Evolutionary conservation across 1,140 invertebrate species (phyloP).

Genomic region (Lasioglossum albipes): DNA sequence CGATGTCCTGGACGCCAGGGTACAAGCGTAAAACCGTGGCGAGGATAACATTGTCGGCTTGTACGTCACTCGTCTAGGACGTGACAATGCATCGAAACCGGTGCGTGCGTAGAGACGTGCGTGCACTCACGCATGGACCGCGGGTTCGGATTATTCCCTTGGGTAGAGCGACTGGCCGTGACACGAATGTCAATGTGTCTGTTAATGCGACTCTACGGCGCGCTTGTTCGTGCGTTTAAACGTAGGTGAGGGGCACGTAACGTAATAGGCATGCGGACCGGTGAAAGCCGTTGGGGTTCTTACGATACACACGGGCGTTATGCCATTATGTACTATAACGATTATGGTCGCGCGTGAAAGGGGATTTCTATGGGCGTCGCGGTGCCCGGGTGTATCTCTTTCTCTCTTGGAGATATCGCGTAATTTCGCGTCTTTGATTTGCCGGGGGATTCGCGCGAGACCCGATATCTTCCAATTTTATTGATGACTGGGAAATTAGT

Average conservation of each 20-base stretch:
- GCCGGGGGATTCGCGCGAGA: too few species aligned
- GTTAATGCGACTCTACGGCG: constrained; percentile 61
- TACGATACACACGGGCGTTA: constrained; percentile 58
- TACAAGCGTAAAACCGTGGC: constrained; percentile 8
- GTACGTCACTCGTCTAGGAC: constrained; percentile 28
- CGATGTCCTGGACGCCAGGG: not conserved
- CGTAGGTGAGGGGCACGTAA: constrained; percentile 68
- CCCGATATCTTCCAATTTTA: not conserved
- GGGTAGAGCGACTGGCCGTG: constrained; percentile 75
- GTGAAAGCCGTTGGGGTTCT: constrained; percentile 69
- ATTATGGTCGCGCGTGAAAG: constrained; percentile 60
- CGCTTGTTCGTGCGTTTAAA: constrained; percentile 62
- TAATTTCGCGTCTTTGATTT: not conserved
- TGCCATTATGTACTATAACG: constrained; percentile 63
- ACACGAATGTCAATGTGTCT: constrained; percentile 75
- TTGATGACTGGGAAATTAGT: not conserved
- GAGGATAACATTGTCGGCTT: constrained; percentile 2
- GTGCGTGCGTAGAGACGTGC: not conserved
- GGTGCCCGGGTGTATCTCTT: constrained; percentile 9
- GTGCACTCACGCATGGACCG: constrained; percentile 22
- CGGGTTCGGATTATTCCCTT: constrained; percentile 58
- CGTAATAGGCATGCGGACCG: constrained; percentile 68
- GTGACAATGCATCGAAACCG: constrained; percentile 9
- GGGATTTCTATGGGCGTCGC: constrained; percentile 38
- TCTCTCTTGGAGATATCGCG: not conserved